These are phyloP conservation scores for Ctenicera cuprea DNA, from an alignment of 2,888 invertebrate species.

Conservation along the genomic window DNA sequence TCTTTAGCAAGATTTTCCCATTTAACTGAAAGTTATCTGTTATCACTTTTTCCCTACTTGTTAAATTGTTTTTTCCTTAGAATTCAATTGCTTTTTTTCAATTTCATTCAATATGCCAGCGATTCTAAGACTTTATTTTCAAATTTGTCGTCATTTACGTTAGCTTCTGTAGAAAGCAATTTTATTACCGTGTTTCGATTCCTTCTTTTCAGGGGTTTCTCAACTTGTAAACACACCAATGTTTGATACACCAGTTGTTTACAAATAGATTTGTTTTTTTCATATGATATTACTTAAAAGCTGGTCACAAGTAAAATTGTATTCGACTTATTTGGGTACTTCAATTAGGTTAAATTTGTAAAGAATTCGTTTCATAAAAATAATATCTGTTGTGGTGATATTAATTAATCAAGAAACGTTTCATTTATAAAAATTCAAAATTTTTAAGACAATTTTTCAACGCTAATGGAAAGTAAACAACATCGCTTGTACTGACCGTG, in stretches of 20 bases:
- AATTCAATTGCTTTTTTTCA: constrained; percentile 6
- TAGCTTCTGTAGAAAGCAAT: not conserved
- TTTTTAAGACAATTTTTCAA: not conserved
- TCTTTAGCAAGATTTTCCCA: not conserved
- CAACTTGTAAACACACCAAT: not conserved
- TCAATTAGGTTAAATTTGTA: too few relatives aligned
- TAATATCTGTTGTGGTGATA: too few relatives aligned
- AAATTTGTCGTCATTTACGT: constrained; percentile 2
- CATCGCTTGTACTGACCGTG: not conserved
- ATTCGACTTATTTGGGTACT: too few relatives aligned
- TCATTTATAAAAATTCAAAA: not conserved
- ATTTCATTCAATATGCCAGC: constrained; percentile 17
- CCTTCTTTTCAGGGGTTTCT: not conserved
- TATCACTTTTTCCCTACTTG: constrained; percentile 14
- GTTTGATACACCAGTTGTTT: not conserved
- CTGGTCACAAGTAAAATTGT: too few relatives aligned
- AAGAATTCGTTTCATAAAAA: too few relatives aligned
- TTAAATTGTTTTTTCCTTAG: constrained; percentile 9
- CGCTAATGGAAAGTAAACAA: not conserved
- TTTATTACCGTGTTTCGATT: not conserved
- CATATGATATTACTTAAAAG: too few relatives aligned
- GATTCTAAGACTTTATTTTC: not conserved
- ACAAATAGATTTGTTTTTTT: too few relatives aligned
- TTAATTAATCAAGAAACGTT: too few relatives aligned
- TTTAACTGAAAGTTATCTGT: constrained; percentile 1